Evolutionary conservation across 1,140 invertebrate species (phyloP), one percentile per base, ranked within the genome.

Genomic region (Geopemphigus sp.): DNA sequence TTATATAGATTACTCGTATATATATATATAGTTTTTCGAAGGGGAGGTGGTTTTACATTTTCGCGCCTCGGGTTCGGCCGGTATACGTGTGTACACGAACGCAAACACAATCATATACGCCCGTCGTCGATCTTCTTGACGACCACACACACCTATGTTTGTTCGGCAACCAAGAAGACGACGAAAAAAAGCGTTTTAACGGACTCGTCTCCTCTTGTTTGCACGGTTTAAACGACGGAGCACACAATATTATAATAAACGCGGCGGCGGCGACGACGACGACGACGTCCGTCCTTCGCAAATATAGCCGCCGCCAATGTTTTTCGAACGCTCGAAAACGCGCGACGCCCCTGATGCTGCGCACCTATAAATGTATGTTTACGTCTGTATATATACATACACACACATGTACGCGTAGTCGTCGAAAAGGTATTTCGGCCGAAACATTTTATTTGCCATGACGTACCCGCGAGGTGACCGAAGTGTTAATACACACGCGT

Each of bases 151-250:
- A 45, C 70, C 70, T 39, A 54, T 74, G 50, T 74, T 74, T 74
- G 50, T 32, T n/a, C 26, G n/a, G 12, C 29, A 6, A 56, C 17
- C 26, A 24, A 14, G 10, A 26, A 26, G 24, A 50, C 15, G 47
- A 45, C 50, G 54, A 72, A 26, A 54, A 8, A 72, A 74, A 74
- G 57, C 70, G 70, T 74, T 74, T 74, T 74, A 74, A 74, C 70
- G 8, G 29, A 32, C 24, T 47, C 15, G 53, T 19, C 12, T 66
- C 32, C 15, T 66, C 19, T 74, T 74, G 70, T 74, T 74, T 74
- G 50, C 50, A 74, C 26, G 26, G 70, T 74, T 74, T 74, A 74
- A 74, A 74, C 53, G 70, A 74, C 68, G 24, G 68, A 17, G 68
- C 47, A 74, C 45, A 73, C 5, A 14, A 74, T 74, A 66, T 45